A percentile compares a stretch with the other conserved stretches of the same genome.
Evolutionary conservation across 23 tunicate genomes (phyloP).

Genomic region (Halocynthia aurantium): DNA sequence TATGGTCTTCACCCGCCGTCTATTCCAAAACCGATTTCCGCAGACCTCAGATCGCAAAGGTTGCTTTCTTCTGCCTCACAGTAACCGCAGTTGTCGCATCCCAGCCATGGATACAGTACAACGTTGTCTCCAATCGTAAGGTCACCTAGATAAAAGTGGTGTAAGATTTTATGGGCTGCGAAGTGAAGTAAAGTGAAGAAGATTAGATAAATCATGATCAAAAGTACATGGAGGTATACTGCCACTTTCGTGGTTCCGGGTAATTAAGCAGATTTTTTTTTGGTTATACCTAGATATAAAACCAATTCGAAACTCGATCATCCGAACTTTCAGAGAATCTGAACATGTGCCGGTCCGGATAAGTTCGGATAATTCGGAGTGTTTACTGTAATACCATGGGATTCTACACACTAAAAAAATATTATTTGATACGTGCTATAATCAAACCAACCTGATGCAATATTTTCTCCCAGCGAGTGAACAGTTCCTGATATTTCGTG

Average conservation of each 20-base stretch:
- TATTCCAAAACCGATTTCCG: conserved; percentile 4
- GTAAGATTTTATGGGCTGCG: background rate
- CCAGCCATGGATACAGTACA: conserved; percentile 44
- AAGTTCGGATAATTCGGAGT: no score
- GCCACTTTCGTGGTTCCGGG: no score
- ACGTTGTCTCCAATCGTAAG: conserved; percentile 47
- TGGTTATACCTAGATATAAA: no score
- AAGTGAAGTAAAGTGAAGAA: no score
- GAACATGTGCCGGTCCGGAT: no score
- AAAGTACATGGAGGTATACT: no score
- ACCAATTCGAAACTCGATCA: no score
- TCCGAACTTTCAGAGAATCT: no score
- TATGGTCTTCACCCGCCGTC: conserved; percentile 14
- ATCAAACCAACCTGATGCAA: background rate
- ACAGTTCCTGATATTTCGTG: conserved; percentile 53
- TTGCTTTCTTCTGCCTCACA: conserved; percentile 12
- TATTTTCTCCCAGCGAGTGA: conserved; percentile 15
- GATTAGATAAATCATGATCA: no score
- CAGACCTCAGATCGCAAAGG: background rate
- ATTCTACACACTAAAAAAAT: background rate
- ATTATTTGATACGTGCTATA: background rate
- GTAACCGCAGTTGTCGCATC: conserved; percentile 31
- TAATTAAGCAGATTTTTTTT: no score
- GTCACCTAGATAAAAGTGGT: background rate
- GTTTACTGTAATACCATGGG: no score